phyloP scores from a whole-genome alignment of 2,888 invertebrate species.

The Sinopyrophorus schimmeli region DNA sequence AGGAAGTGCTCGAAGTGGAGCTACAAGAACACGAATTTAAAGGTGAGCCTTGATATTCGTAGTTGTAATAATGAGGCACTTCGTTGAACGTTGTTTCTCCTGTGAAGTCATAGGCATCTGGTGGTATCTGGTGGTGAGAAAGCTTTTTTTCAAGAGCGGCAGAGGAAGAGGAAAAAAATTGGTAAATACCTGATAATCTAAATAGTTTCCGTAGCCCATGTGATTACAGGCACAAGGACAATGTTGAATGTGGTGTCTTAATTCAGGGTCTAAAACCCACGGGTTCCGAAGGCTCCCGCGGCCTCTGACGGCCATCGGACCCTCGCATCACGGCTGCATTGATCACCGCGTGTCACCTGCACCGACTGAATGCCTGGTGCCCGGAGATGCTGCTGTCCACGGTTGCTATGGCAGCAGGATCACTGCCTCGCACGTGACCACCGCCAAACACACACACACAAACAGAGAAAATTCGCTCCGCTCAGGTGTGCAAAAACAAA shows the following conservation, averaged over 20 bases:
- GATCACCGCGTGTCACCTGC: slow-evolving; percentile 52
- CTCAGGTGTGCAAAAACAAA: slow-evolving; percentile 39
- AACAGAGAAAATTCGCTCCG: slow-evolving; percentile 52
- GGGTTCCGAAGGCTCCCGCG: slow-evolving; percentile 53
- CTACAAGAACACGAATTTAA: slow-evolving; percentile 51
- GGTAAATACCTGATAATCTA: slow-evolving; percentile 80
- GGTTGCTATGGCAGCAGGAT: slow-evolving; percentile 48
- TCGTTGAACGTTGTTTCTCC: slow-evolving; percentile 49
- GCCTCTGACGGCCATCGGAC: slow-evolving; percentile 54
- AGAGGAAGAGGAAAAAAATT: background rate
- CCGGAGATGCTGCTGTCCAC: slow-evolving; percentile 49
- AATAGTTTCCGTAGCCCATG: slow-evolving; percentile 91
- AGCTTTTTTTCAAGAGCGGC: background rate
- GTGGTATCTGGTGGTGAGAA: slow-evolving; percentile 44
- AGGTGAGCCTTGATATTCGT: slow-evolving; percentile 42
- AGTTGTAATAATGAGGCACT: slow-evolving; percentile 47
- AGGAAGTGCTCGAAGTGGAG: slow-evolving; percentile 60
- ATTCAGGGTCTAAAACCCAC: slow-evolving; percentile 72
- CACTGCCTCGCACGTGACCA: slow-evolving; percentile 56
- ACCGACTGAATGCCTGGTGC: slow-evolving; percentile 54
- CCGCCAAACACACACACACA: too few relatives aligned
- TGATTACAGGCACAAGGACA: slow-evolving; percentile 92
- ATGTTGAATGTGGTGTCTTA: slow-evolving; percentile 85
- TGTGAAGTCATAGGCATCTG: slow-evolving; percentile 49
- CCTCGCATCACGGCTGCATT: slow-evolving; percentile 53